Percentiles rank a stretch among this genome's conserved stretches.
phyloP scores from a whole-genome alignment of 2,113 vertebrate species.

The Hoplias malabaricus region DNA sequence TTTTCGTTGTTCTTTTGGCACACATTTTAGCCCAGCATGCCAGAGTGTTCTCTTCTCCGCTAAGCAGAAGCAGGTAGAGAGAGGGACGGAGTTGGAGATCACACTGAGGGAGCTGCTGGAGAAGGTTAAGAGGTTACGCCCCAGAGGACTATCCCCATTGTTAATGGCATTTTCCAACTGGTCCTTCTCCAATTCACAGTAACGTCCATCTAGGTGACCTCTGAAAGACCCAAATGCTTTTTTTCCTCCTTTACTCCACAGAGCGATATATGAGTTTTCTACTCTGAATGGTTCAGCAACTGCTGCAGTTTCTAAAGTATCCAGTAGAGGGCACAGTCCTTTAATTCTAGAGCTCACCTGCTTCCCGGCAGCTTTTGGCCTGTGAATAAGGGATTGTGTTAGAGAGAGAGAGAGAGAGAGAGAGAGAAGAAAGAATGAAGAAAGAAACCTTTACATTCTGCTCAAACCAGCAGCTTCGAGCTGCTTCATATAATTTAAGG shows the following conservation, averaged over 20 bases:
- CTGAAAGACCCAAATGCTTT: neutral
- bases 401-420: constrained; percentile 24
- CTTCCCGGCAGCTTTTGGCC: constrained; percentile 19
- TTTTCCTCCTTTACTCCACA: too few species aligned
- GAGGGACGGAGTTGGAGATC: neutral
- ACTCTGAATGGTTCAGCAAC: neutral
- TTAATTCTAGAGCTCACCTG: constrained; percentile 43
- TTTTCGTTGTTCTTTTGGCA: constrained; percentile 22
- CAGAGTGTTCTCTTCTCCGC: neutral
- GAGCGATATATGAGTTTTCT: neutral
- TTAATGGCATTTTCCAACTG: neutral
- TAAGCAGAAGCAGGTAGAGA: neutral
- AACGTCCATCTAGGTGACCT: neutral
- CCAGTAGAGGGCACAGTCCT: constrained; percentile 59
- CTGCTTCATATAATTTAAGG: constrained; percentile 54
- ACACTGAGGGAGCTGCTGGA: neutral
- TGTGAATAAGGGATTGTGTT: constrained; percentile 57
- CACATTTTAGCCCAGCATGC: neutral
- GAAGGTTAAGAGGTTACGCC: neutral
- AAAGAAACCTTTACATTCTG: constrained; percentile 53
- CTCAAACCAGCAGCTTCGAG: constrained; percentile 55
- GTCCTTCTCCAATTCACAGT: neutral
- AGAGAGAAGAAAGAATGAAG: constrained; percentile 43
- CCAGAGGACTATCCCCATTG: neutral
- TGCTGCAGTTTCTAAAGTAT: constrained; percentile 28